Evolutionary conservation across 2,113 vertebrate species (phyloP).

Genomic region (Hystrix cristata): DNA sequence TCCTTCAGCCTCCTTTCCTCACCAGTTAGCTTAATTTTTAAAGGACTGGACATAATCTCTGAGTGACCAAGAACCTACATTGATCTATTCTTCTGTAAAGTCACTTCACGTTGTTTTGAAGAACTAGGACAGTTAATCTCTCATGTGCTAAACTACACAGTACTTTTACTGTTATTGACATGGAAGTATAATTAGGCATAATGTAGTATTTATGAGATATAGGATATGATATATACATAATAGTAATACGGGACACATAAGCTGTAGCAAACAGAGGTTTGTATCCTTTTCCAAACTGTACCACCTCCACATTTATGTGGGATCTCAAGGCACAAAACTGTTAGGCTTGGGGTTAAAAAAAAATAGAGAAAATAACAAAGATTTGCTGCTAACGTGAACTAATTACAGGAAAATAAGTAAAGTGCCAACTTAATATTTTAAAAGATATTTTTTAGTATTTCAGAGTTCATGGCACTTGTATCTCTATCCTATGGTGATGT

Average conservation of each 20-base stretch:
- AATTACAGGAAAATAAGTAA: not conserved
- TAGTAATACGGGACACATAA: not conserved
- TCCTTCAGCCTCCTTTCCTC: too few species aligned
- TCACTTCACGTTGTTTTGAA: not conserved
- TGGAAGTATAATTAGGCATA: not conserved
- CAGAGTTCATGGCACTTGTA: not conserved
- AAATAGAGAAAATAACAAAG: not conserved
- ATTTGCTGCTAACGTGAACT: not conserved
- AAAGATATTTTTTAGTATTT: not conserved
- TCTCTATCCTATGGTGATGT: not conserved
- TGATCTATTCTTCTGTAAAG: slow-evolving; percentile 70
- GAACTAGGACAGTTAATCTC: not conserved
- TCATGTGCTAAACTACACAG: not conserved
- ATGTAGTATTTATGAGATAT: not conserved
- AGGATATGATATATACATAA: not conserved
- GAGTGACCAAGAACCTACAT: not conserved
- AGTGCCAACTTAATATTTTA: not conserved
- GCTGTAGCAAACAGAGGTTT: not conserved
- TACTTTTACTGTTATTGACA: not conserved
- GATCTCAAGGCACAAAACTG: not conserved
- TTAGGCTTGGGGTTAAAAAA: not conserved
- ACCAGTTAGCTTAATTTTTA: not conserved
- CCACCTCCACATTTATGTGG: not conserved
- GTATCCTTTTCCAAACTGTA: not conserved
- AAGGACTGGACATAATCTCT: not conserved